Evolutionary conservation across 1,140 invertebrate genomes (phyloP).

Genomic region (Plectrocnemia conspersa): DNA sequence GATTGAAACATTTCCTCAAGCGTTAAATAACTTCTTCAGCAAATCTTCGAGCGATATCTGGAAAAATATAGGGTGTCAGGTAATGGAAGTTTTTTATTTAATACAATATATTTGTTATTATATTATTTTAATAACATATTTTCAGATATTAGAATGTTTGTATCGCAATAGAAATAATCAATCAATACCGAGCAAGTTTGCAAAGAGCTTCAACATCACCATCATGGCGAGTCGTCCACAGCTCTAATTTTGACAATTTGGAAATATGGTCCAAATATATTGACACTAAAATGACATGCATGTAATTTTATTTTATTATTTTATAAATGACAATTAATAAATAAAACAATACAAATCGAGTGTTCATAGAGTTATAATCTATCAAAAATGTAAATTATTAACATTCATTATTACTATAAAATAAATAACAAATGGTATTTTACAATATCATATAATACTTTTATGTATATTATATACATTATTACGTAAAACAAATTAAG

Average conservation of each 20-base stretch:
- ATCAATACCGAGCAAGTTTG: background rate
- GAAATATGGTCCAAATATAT: conserved; percentile 8
- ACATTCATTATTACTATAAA: too few species aligned
- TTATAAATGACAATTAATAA: too few species aligned
- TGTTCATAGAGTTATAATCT: too few species aligned
- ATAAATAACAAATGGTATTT: too few species aligned
- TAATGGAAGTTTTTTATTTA: too few species aligned
- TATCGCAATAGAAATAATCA: conserved; percentile 1
- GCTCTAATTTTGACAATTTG: background rate
- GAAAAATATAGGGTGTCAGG: conserved; percentile 3
- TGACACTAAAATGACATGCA: background rate
- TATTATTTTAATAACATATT: conserved; percentile 2
- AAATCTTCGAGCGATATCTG: background rate
- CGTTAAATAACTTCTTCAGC: background rate
- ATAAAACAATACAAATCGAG: too few species aligned
- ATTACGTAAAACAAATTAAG: too few species aligned
- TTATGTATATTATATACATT: too few species aligned
- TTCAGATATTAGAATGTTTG: conserved; percentile 12
- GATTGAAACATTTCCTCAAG: conserved; percentile 10
- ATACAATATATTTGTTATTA: background rate
- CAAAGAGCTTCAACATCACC: background rate
- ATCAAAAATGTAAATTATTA: too few species aligned
- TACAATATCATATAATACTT: too few species aligned
- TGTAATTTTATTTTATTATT: too few species aligned
- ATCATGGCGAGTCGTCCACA: background rate